Evolutionary conservation across 2,797 vertebrate species (phyloP), one percentile per base, ranked within the genome.

Genomic region (Acanthopagrus latus): DNA sequence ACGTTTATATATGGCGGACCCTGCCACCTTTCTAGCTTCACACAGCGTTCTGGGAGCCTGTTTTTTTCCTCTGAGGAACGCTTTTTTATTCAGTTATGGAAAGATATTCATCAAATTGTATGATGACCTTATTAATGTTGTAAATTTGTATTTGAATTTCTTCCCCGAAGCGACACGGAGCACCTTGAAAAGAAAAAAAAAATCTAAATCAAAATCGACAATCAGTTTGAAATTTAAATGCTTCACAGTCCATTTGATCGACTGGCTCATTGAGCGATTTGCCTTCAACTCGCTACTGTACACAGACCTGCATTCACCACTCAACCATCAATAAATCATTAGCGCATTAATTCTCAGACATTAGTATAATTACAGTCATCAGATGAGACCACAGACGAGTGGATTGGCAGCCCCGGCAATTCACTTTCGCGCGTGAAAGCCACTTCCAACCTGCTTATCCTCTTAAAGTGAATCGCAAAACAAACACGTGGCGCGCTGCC

Each of bases 351-450:
- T 66, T 71, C 63, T 60, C 20, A 65, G 54, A 76, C 78, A 78
- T 86, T 76, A 64, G 64, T 71, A n/a, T 81, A 80, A 87, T 84
- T 78, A 67, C 77, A 27, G 66, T 71, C 70, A 87, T 85, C 82
- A 81, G 70, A 71, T 54, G 44, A 65, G 29, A 56, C 47, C 27
- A 17, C 3, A 27, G 82, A 71, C 20, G 23, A 29, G 38, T n/a
- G 47, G 68, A 73, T 18, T 74, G 66, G 74, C 82, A 57, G 78
- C 20, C 18, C 38, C 23, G 1, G 33, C 33, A 4, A 64, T 81
- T 74, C 16, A 47, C 21, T 71, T 44, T 27, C 44, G 60, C 43
- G 67, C 52, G 27, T 7, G 41, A 71, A 80, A 86, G 71, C 25
- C 63, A 43, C 64, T 62, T 75, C 27, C 54, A 65, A 67, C 60